Base-by-base conservation (phyloP, 2,113 vertebrate species). In the Mellivora capensis region DNA sequence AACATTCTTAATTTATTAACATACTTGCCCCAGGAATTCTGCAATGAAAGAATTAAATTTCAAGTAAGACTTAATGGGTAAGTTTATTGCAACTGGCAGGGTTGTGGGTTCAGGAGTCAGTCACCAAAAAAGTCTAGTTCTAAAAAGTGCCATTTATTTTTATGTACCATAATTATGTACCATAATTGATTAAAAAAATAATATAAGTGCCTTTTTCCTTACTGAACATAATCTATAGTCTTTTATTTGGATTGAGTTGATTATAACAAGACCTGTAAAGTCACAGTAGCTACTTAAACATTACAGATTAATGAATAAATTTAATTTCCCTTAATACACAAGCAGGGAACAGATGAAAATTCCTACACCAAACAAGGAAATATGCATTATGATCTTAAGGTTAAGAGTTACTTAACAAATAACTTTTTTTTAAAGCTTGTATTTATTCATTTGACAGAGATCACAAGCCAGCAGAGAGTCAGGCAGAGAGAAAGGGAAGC, bases 41-140 rank as follows among this genome's bases (percentile, higher is more conserved):
- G 15, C 67, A 62, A 84, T 85, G 62, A 90, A 97, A 90, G 82
- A 89, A 93, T 91, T 90, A 80, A 74, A 67, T 87, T 97, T 96
- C 34, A 94, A 87, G 71, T 95, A 91, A 61, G 6, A 67, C 52
- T 59, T 79, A 91, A 67, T 94, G 74, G 6, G 29, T 71, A 71
- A 77, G 12, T 79, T n/a, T 64, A 76, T 25, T 79, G 13, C 83
- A 4, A 4, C n/a, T 59, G n/a, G 61, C 54, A 93, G 49, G 11
- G 34, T 64, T 90, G 29, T 74, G 29, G 47, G 0, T 61, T 96
- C n/a, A 91, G 47, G 27, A 91, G 91, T 54, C 44, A 59, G 23
- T 59, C 61, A 69, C 1, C 3, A 21, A 88, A 91, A 91, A 89
- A 76, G 52, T 92, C n/a, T 69, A 89, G 25, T 64, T 94, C 37